A percentile compares a stretch with the other conserved stretches of the same genome.
phyloP scores from a whole-genome alignment of 2,113 vertebrate species.

The Columba livia region DNA sequence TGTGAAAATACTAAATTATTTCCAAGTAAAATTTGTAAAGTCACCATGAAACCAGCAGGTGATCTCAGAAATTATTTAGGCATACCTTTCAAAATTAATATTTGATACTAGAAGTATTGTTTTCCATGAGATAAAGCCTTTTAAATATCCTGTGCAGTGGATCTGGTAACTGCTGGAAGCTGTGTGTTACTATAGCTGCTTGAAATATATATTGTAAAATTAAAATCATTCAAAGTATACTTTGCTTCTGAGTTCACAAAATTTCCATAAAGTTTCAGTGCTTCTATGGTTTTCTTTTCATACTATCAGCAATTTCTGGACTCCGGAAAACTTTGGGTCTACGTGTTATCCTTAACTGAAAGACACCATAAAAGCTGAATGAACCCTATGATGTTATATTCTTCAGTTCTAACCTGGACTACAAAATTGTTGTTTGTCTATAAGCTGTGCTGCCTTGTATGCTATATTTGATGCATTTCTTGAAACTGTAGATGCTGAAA shows the following conservation, averaged over 20 bases:
- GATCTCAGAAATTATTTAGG: background rate
- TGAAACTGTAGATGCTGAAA: background rate
- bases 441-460: background rate
- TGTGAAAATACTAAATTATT: background rate
- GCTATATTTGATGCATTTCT: background rate
- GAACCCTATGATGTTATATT: background rate
- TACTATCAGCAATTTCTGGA: background rate
- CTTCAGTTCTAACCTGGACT: background rate
- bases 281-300: background rate
- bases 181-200: background rate
- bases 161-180: background rate
- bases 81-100: background rate
- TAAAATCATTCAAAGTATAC: background rate
- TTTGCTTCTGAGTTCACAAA: background rate
- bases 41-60: background rate
- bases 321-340: background rate
- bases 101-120: background rate
- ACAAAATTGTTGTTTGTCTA: background rate
- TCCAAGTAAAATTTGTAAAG: background rate
- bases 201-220: background rate
- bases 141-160: background rate
- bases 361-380: background rate
- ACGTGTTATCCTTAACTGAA: background rate
- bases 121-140: background rate
- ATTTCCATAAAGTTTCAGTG: background rate